A percentile compares a stretch with the other conserved stretches of the same genome.
These are phyloP conservation scores for Xerus inauris DNA, from an alignment of 2,113 vertebrate genomes.

Conservation along the genomic window DNA sequence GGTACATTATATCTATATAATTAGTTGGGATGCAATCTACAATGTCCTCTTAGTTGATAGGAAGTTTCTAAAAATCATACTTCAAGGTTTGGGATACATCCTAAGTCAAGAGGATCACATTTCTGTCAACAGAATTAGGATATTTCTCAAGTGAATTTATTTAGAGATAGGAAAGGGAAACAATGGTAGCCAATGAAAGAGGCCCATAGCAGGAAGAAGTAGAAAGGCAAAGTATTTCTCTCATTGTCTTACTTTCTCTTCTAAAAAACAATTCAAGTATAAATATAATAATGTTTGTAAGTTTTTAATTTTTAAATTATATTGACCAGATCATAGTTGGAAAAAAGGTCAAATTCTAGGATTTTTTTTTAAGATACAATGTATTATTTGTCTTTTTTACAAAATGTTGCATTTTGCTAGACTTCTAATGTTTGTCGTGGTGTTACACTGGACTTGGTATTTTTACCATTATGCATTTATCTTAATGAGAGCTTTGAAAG, in stretches of 20 bases:
- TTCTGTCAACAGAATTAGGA: slow-evolving; percentile 37
- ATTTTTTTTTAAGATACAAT: slow-evolving; percentile 42
- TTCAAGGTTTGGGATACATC: not conserved
- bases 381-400: slow-evolving; percentile 66
- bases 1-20: not conserved
- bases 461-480: slow-evolving; percentile 78
- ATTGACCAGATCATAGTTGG: slow-evolving; percentile 17
- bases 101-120: slow-evolving; percentile 34
- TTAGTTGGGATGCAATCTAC: not conserved
- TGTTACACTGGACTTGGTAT: slow-evolving; percentile 76
- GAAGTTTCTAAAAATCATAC: slow-evolving; percentile 27
- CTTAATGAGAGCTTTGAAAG: slow-evolving; percentile 79
- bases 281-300: not conserved
- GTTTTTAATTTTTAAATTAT: not conserved
- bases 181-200: slow-evolving; percentile 12
- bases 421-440: slow-evolving; percentile 71
- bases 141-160: slow-evolving; percentile 51
- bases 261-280: slow-evolving; percentile 56
- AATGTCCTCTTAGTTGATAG: not conserved
- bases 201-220: not conserved
- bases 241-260: slow-evolving; percentile 16
- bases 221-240: slow-evolving; percentile 34
- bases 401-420: slow-evolving; percentile 69
- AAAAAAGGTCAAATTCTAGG: slow-evolving; percentile 39
- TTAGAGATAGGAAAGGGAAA: not conserved